Evolutionary conservation across 1,140 invertebrate genomes (phyloP), one percentile per base, ranked within the genome.

Genomic region (Pseudomyrmex cubaensis): DNA sequence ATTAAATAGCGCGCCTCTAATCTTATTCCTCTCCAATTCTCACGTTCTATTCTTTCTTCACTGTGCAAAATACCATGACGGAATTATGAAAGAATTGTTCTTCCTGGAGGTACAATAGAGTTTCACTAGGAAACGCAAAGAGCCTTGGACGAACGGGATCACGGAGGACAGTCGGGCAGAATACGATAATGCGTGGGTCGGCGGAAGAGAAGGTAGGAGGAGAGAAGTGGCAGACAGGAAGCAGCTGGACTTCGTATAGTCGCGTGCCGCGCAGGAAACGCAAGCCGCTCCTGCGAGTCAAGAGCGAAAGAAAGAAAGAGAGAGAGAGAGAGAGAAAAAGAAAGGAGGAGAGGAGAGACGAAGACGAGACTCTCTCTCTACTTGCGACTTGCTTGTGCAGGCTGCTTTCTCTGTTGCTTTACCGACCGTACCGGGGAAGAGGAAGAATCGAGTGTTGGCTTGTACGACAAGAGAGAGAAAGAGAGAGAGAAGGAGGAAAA

Each of bases 201-300:
- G 59, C 22, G 61, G 46, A 80, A 80, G 56, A 85, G 63, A 57
- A 59, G 61, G 44, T 64, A 57, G n/a, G 61, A 56, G 56, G 59
- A 66, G 82, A 72, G 82, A 70, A 73, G 69, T 66, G 52, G 72
- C 57, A 89, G 87, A 87, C 88, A 89, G 88, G 87, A 89, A 89
- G 85, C 88, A 89, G 87, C 88, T 89, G 88, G 85, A 75, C 87
- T 59, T 67, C 64, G 80, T 50, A 25, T 25, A 89, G 88, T 89
- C 88, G 87, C 88, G 88, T 89, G 88, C 82, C 88, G 64, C 48
- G 72, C 85, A 89, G 88, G 87, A 89, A 89, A 89, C 85, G 84
- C 83, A 59, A 54, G n/a, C 69, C 35, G 67, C 75, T 63, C 15
- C 72, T 59, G 66, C 66, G 66, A 78, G 76, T 12, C 63, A 57